Base-by-base conservation (phyloP, 2,888 invertebrate species). In the Stenoptilia bipunctidactyla region DNA sequence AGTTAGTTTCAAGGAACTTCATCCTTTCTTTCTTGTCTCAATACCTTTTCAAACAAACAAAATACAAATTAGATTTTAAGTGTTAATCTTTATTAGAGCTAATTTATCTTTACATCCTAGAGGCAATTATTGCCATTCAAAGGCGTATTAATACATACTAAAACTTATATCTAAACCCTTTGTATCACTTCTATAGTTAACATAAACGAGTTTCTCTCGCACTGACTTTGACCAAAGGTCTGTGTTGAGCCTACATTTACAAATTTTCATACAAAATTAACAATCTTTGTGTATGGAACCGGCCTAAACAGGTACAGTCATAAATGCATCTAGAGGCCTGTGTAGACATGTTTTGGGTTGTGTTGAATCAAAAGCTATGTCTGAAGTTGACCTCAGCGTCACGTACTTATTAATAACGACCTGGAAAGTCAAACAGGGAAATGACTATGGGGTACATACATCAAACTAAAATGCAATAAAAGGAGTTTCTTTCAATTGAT, bases 1-100 rank as follows among this genome's bases (percentile, higher is more conserved):
- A 82, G 75, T 71, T 76, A 80, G 67, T 76, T 80, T 83, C 82
- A 82, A 82, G 80, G 83, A 83, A 86, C 86, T 88, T 90, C 90
- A 90, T 90, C 90, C 90, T 88, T 89, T 88, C 89, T 89, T 89
- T 90, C 90, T 89, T 90, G 89, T 89, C 89, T 90, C 89, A 89
- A 89, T 88, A 89, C 90, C 90, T 90, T 90, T 87, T 89, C 88
- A 90, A 90, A 89, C 88, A 90, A 90, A 90, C 89, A 90, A 90
- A 90, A 87, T 87, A 83, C 85, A 85, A 73, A 87, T 87, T 87
- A 87, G 87, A 86, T 79, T 85, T 83, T 4, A 30, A 69, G 66
- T 72, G 65, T 74, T 69, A 70, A 73, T 59, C 75, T 82, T 80
- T 80, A 79, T 82, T 77, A 62, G 65, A 68, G 58, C 71, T 77